phyloP scores from a whole-genome alignment of 2,888 invertebrate genomes.

The Andrena camellia region DNA sequence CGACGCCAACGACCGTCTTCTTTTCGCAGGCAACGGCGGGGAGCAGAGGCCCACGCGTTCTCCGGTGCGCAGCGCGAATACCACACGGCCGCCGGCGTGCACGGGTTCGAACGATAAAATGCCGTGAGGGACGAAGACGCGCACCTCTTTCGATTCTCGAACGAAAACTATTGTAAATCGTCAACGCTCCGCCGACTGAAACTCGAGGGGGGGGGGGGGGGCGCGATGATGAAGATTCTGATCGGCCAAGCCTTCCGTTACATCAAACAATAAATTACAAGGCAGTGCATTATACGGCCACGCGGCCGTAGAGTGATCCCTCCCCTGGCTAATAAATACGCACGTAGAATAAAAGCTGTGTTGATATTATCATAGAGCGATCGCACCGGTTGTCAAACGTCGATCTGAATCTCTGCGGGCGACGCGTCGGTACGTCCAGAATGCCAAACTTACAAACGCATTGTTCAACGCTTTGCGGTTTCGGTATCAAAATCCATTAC shows the following conservation, averaged over 20 bases:
- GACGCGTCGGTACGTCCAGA: conserved; percentile 32
- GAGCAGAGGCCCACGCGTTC: too few relatives aligned
- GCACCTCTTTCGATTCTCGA: conserved; percentile 1
- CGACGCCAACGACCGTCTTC: conserved; percentile 33
- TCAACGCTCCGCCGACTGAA: conserved; percentile 16
- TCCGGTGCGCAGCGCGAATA: conserved; percentile 27
- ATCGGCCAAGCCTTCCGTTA: conserved; percentile 36
- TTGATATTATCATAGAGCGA: conserved; percentile 16
- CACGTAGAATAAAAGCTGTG: conserved; percentile 24
- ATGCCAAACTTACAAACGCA: conserved; percentile 38
- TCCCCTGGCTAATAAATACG: conserved; percentile 25
- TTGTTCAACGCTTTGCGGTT: conserved; percentile 40
- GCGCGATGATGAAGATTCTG: conserved; percentile 32
- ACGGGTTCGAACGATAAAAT: conserved; percentile 29
- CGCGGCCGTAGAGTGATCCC: conserved; percentile 4
- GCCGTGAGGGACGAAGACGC: conserved; percentile 12
- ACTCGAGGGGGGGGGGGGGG: background rate
- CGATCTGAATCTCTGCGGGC: conserved; percentile 16
- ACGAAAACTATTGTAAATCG: conserved; percentile 11
- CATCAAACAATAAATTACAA: conserved; percentile 56
- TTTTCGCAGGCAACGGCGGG: conserved; percentile 12
- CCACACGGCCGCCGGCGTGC: conserved; percentile 25
- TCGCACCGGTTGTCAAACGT: conserved; percentile 29
- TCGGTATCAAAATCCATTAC: conserved; percentile 9
- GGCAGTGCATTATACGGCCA: conserved; percentile 47